Conservation (phyloP, 2,797 vertebrate species). For the Melanotaenia maccullochi region DNA sequence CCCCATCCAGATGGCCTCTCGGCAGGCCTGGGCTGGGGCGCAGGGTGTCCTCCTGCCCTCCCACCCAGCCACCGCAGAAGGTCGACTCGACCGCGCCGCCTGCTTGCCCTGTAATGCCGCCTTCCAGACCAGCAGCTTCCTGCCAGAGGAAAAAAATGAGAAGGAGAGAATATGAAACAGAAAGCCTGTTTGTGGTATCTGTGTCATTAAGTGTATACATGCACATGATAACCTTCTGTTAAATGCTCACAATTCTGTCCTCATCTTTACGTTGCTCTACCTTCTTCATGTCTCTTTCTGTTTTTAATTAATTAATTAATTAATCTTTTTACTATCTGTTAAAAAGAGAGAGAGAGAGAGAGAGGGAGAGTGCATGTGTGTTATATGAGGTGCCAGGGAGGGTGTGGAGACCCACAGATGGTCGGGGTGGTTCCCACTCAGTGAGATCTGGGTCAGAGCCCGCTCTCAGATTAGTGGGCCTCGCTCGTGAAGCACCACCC, state of each 20-base stretch:
- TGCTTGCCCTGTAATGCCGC: constrained; percentile 55
- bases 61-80: constrained; percentile 80
- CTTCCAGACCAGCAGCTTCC: constrained; percentile 58
- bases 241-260: background rate
- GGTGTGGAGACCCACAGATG: constrained; percentile 86
- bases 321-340: background rate
- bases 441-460: constrained; percentile 82
- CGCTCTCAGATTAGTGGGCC: constrained; percentile 80
- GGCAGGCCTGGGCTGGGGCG: constrained; percentile 77
- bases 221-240: constrained; percentile 13
- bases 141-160: constrained; percentile 52
- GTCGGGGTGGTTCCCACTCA: constrained; percentile 86
- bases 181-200: constrained; percentile 39
- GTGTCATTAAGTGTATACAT: constrained; percentile 47
- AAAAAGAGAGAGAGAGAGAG: background rate
- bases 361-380: constrained; percentile 12
- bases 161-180: constrained; percentile 49
- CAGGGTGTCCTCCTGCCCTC: constrained; percentile 84
- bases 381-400: constrained; percentile 75
- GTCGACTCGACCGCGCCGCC: constrained; percentile 81
- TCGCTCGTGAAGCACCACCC: constrained; percentile 74
- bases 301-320: constrained; percentile 10
- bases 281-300: background rate
- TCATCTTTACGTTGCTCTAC: background rate
- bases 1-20: constrained; percentile 86